Percentiles rank a stretch among this genome's conserved stretches.
Evolutionary conservation across 1,140 invertebrate genomes (phyloP).

Genomic region (Drosophila lini): DNA sequence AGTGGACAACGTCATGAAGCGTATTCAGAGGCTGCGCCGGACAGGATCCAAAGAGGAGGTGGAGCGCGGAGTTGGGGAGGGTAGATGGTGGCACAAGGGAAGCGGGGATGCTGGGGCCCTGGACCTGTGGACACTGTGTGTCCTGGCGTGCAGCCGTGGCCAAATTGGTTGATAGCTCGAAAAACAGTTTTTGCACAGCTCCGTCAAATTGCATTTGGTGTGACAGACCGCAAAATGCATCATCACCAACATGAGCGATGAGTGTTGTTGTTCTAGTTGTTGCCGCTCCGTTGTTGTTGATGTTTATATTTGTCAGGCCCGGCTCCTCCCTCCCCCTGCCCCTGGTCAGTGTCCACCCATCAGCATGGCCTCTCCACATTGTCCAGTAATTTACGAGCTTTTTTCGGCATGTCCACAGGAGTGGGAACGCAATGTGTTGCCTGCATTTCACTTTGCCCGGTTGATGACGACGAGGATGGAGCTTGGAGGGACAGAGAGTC

Average conservation of each 20-base stretch:
- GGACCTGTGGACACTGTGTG: slow-evolving; percentile 45
- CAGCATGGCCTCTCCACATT: slow-evolving; percentile 50
- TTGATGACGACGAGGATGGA: slow-evolving; percentile 26
- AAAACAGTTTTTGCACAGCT: slow-evolving; percentile 84
- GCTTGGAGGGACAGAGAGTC: slow-evolving; percentile 1
- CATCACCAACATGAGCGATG: slow-evolving; percentile 84
- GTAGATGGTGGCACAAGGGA: slow-evolving; percentile 2
- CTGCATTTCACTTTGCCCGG: slow-evolving; percentile 58
- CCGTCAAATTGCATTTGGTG: slow-evolving; percentile 83
- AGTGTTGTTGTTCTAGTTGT: slow-evolving; percentile 66
- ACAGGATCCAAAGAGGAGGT: slow-evolving; percentile 5
- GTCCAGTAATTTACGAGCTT: slow-evolving; percentile 80
- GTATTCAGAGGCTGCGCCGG: slow-evolving; percentile 57
- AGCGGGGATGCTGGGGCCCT: background rate
- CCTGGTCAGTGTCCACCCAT: slow-evolving; percentile 21
- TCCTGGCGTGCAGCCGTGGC: slow-evolving; percentile 75
- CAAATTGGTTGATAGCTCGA: slow-evolving; percentile 84
- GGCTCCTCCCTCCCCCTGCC: background rate
- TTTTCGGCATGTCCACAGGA: slow-evolving; percentile 66
- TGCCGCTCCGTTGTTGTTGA: slow-evolving; percentile 57
- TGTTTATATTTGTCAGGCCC: slow-evolving; percentile 79
- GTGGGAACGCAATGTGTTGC: slow-evolving; percentile 71
- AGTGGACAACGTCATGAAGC: slow-evolving; percentile 57
- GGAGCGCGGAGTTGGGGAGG: background rate
- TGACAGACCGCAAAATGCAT: slow-evolving; percentile 84